Base-by-base conservation (phyloP, 2,888 invertebrate genomes). In the Keiferia lycopersicella region DNA sequence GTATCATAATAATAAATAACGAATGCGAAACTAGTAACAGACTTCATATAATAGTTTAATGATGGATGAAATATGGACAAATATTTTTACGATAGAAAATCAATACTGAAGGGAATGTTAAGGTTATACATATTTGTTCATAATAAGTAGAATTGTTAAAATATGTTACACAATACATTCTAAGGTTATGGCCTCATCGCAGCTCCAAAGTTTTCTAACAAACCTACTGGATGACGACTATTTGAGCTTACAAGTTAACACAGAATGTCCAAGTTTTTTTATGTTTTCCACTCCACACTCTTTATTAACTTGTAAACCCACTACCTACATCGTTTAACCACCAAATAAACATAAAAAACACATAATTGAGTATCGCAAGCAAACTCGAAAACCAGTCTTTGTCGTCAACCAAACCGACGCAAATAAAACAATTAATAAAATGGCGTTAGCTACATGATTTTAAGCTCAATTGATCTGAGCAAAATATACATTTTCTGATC, bases 141-240 rank as follows among this genome's bases (percentile, higher is more conserved):
- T 53, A 26, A 26, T 12, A 3, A 26, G 22, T 53, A n/a, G 53
- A 53, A 53, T 12, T 30, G n/a, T 56, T 14, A n/a, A 34, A 56
- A 20, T 53, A 20, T 56, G 34, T 56, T 34, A 56, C 26, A 30
- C 30, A 50, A 63, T 63, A 48, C 18, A 20, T 56, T 45, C 14
- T 62, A 61, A 63, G 16, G 10, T n/a, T 73, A 78, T 78, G 80
- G 84, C 86, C 85, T 86, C 89, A 88, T 90, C 90, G 70, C 87
- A 88, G 89, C 84, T 81, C 73, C 68, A 66, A 84, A 87, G 87
- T 86, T 90, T 89, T 80, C 73, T 81, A 80, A 86, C 75, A 89
- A 91, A 90, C 85, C 84, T 83, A 87, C 84, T 85, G 85, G 89
- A 89, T 88, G 88, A 63, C 61, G 57, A 63, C 66, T 53, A 57